Evolutionary conservation across 2,888 invertebrate genomes (phyloP).

Genomic region (Onchidella celtica): DNA sequence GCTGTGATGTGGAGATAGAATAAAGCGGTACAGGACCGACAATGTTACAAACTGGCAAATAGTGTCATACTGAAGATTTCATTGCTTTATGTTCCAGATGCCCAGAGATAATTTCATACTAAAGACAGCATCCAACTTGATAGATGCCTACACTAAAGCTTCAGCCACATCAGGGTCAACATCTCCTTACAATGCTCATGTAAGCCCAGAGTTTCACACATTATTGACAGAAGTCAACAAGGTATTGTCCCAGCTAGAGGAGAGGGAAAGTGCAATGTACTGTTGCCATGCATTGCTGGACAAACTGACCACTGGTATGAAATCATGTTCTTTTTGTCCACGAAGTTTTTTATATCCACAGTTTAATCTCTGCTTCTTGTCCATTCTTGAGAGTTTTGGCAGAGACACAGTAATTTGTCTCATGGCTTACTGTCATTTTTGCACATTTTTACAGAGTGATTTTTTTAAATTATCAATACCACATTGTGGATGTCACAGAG

Average conservation of each 20-base stretch:
- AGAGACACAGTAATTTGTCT: no score
- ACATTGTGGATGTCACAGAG: no score
- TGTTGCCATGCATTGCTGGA: conserved; percentile 13
- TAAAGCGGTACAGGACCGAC: no score
- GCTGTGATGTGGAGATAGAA: no score
- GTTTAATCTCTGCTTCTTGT: no score
- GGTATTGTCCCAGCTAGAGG: conserved; percentile 8
- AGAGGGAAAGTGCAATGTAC: conserved; percentile 17
- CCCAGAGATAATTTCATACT: conserved; percentile 2
- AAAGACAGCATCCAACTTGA: conserved; percentile 27
- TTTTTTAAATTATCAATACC: no score
- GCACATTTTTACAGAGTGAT: not conserved
- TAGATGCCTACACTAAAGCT: conserved; percentile 16
- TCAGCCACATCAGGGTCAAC: not conserved
- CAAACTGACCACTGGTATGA: conserved; percentile 22
- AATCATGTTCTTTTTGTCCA: not conserved
- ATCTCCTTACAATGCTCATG: not conserved
- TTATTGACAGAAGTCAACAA: not conserved
- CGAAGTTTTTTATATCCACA: no score
- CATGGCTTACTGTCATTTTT: no score
- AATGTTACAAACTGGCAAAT: no score
- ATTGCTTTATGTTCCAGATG: conserved; percentile 14
- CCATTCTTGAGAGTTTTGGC: no score
- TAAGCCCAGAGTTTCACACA: not conserved
- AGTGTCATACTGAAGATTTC: no score